phyloP scores from a whole-genome alignment of 1,140 invertebrate species.

The Gryon sp. region DNA sequence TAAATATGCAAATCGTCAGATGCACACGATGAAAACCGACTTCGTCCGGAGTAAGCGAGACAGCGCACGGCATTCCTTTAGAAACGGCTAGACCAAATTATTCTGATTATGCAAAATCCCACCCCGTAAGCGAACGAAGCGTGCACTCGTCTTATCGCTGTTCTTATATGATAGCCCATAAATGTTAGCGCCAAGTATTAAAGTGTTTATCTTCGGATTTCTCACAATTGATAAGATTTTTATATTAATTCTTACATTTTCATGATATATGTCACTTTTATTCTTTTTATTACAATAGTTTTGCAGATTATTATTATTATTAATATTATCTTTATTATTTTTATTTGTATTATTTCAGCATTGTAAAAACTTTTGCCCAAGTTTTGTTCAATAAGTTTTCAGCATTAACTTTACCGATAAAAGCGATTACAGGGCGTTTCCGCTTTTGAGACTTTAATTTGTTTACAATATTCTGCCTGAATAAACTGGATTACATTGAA shows the following conservation, averaged over 20 bases:
- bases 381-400: constrained; percentile 40
- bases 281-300: too few species aligned
- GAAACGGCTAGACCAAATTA: constrained; percentile 43
- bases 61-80: constrained; percentile 46
- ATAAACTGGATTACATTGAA: constrained; percentile 10
- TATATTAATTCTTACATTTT: constrained; percentile 35
- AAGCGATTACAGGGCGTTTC: constrained; percentile 12
- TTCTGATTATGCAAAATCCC: constrained; percentile 59
- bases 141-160: constrained; percentile 27
- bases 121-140: constrained; percentile 18
- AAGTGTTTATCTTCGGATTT: constrained; percentile 2
- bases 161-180: constrained; percentile 40
- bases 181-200: constrained; percentile 40
- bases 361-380: constrained; percentile 38
- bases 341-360: constrained; percentile 36
- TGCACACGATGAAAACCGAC: too few species aligned
- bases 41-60: constrained; percentile 38
- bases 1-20: constrained; percentile 61
- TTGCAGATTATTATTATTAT: too few species aligned
- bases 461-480: constrained; percentile 5
- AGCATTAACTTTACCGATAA: constrained; percentile 32
- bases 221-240: constrained; percentile 34
- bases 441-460: constrained; percentile 11
- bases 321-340: too few species aligned
- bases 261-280: constrained; percentile 17